Evolutionary conservation across 1,140 invertebrate genomes (phyloP), one percentile per base, ranked within the genome.

Genomic region (Metopolophium dirhodum): DNA sequence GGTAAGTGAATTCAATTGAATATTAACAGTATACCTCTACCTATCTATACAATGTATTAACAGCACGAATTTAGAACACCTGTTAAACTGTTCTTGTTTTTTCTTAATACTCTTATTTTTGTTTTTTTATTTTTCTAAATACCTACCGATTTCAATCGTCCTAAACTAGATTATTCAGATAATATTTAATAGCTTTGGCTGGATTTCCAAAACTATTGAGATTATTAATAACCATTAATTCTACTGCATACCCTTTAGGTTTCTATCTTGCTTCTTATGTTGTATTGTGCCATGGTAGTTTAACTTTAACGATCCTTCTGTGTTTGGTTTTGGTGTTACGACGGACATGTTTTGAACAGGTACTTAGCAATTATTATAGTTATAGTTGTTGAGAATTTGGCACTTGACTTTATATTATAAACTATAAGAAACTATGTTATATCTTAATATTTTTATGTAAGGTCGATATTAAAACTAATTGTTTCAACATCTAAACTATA

Each of bases 1-100:
- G 54, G 88, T 90, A 90, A 90, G 88, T 90, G 22, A 90, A 61
- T 61, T 57, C 51, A 26, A 26, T 90, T 37, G 35, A 61, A 88
- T 88, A 88, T 49, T 49, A 77, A 77, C 61, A 77, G 18, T 77
- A 77, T n/a, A 77, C 61, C 61, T 30, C 1, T 68, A 68, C 30
- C 30, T n/a, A 18, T 68, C 30, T 68, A 7, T 87, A 20, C 18
- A n/a, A 87, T 49, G 47, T 49, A 87, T 49, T 88, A 88, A 45
- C 45, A 47, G 86, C 86, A 88, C 45, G 47, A n/a, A 88, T 88
- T 85, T 88, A 51, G 8, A 51, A 88, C 86, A 49, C 86, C 30
- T 49, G 35, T n/a, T 88, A 88, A 88, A 88, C 20, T 8, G 23
- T 26, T 41, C 35, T 85, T 85, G 22, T 85, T 85, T 26, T 41